Evolutionary conservation across 2,888 invertebrate genomes (phyloP).

Genomic region (Philereme transversata): DNA sequence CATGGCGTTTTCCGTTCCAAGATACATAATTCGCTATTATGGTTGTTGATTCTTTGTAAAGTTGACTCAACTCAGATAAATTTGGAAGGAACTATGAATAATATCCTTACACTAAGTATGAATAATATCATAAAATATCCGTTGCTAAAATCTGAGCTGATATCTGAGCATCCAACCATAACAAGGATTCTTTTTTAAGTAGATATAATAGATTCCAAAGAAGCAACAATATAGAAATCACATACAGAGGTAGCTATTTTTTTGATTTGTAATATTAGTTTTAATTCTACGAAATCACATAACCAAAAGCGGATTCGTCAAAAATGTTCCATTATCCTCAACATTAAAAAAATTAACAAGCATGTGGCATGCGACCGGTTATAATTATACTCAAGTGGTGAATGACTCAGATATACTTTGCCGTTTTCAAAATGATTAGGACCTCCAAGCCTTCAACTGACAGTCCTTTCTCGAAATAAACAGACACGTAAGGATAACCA

Average conservation of each 20-base stretch:
- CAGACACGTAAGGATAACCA: neutral
- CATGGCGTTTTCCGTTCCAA: slow-evolving; percentile 21
- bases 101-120: too few relatives aligned
- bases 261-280: too few relatives aligned
- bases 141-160: too few relatives aligned
- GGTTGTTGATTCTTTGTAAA: slow-evolving; percentile 41
- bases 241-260: too few relatives aligned
- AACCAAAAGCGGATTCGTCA: slow-evolving; percentile 5
- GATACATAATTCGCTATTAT: slow-evolving; percentile 26
- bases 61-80: slow-evolving; percentile 31
- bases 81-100: too few relatives aligned
- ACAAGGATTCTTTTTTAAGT: too few relatives aligned
- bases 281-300: too few relatives aligned
- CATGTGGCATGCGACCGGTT: slow-evolving; percentile 32
- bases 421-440: slow-evolving; percentile 16
- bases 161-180: too few relatives aligned
- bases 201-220: too few relatives aligned
- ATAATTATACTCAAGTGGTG: slow-evolving; percentile 23
- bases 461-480: slow-evolving; percentile 11
- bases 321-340: slow-evolving; percentile 25
- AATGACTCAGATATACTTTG: slow-evolving; percentile 25
- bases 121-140: too few relatives aligned
- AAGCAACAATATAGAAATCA: too few relatives aligned
- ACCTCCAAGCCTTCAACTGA: slow-evolving; percentile 16
- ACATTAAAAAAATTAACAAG: slow-evolving; percentile 17